Conservation (phyloP, 2,113 vertebrate species). For the Microtus oregoni region DNA sequence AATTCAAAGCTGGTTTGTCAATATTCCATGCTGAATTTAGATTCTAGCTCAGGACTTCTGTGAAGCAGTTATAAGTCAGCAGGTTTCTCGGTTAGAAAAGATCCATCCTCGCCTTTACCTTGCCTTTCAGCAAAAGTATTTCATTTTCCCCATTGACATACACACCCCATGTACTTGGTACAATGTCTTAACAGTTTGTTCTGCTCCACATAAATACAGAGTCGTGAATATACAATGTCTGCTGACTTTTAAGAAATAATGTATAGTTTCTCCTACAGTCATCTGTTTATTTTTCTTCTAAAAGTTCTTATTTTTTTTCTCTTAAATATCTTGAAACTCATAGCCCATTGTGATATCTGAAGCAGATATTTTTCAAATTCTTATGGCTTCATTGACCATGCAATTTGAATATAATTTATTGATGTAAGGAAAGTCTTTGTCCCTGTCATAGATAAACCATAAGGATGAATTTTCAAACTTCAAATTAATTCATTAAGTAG, state of each 20-base stretch:
- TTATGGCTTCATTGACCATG: conserved; percentile 9
- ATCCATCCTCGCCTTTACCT: not conserved
- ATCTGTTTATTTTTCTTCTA: conserved; percentile 59
- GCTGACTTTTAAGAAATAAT: conserved; percentile 62
- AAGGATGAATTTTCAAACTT: conserved; percentile 43
- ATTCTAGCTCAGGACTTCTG: conserved; percentile 21
- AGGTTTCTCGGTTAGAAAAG: conserved; percentile 40
- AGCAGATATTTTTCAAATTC: conserved; percentile 38
- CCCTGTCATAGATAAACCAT: conserved; percentile 31
- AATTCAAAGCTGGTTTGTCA: conserved; percentile 43
- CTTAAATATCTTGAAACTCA: conserved; percentile 36
- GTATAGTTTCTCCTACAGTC: conserved; percentile 46
- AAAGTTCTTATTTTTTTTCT: conserved; percentile 12
- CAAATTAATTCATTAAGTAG: conserved; percentile 22
- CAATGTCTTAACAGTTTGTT: conserved; percentile 59
- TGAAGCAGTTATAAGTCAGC: conserved; percentile 23
- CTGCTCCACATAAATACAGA: conserved; percentile 46
- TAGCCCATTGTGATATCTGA: conserved; percentile 34
- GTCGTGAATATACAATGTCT: conserved; percentile 55
- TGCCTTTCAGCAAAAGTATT: conserved; percentile 56
- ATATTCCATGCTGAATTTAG: conserved; percentile 47
- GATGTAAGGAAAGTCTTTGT: conserved; percentile 45
- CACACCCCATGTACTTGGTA: conserved; percentile 21
- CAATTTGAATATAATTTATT: conserved; percentile 62
- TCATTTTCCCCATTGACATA: conserved; percentile 45